Conservation (phyloP, 1,140 invertebrate species). For the Drosophila malerkotliana region DNA sequence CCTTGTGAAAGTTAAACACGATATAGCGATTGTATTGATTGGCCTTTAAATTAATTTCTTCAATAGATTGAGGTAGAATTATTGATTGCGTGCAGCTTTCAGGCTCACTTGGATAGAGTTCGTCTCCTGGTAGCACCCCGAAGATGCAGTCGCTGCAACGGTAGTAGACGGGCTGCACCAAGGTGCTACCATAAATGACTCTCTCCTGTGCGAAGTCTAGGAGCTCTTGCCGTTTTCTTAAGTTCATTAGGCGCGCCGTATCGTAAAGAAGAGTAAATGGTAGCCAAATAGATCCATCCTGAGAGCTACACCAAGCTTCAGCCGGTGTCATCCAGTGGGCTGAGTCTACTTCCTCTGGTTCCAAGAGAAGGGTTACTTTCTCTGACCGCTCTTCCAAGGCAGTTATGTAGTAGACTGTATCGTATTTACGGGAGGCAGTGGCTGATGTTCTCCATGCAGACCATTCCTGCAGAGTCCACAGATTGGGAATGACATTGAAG, state of each 20-base stretch:
- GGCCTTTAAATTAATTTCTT: conserved; percentile 36
- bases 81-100: conserved; percentile 42
- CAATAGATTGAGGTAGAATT: conserved; percentile 28
- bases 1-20: conserved; percentile 53
- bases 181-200: conserved; percentile 76
- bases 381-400: conserved; percentile 84
- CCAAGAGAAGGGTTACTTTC: conserved; percentile 47
- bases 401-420: conserved; percentile 91
- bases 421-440: conserved; percentile 85
- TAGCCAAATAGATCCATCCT: conserved; percentile 87
- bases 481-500: conserved; percentile 90
- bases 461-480: conserved; percentile 93
- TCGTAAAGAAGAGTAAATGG: conserved; percentile 85
- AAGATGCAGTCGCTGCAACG: conserved; percentile 72
- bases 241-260: conserved; percentile 82
- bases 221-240: conserved; percentile 84
- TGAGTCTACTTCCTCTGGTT: conserved; percentile 58
- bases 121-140: conserved; percentile 82
- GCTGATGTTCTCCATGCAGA: conserved; percentile 93
- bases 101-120: conserved; percentile 74
- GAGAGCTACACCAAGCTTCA: conserved; percentile 83
- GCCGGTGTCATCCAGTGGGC: conserved; percentile 56
- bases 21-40: conserved; percentile 72
- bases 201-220: conserved; percentile 57
- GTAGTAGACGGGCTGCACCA: conserved; percentile 84